These are phyloP conservation scores for Iphiclides podalirius DNA, from an alignment of 2,888 invertebrate genomes.

Conservation along the genomic window DNA sequence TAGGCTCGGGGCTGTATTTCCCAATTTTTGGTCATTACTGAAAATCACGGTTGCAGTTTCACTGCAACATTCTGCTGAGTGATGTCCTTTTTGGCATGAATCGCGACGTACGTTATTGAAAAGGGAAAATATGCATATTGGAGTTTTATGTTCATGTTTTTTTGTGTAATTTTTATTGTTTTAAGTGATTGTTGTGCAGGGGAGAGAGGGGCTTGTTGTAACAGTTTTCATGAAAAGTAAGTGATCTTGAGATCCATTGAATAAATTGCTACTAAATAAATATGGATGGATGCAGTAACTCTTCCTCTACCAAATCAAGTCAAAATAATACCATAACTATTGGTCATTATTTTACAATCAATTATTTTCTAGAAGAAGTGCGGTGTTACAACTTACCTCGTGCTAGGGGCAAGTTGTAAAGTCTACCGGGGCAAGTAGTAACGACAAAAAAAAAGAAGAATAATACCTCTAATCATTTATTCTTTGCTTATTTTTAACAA, in stretches of 20 bases:
- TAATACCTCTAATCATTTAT: no score
- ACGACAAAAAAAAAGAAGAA: not conserved
- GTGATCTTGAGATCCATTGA: not conserved
- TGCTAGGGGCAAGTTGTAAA: not conserved
- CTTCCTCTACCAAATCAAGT: slow-evolving; percentile 24
- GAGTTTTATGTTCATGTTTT: no score
- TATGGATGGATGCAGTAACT: slow-evolving; percentile 19
- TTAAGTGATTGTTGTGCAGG: no score
- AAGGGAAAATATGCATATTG: no score
- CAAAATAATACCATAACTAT: slow-evolving; percentile 27
- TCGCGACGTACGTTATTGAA: no score
- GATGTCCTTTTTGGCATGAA: no score
- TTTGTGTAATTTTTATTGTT: no score
- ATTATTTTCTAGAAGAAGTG: slow-evolving; percentile 27
- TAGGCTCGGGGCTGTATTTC: no score
- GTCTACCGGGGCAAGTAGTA: not conserved
- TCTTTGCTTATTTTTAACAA: no score
- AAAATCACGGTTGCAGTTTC: no score
- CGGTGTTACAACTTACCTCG: slow-evolving; percentile 23
- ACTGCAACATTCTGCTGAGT: no score
- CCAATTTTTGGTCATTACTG: no score
- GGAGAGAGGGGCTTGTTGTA: slow-evolving; percentile 3
- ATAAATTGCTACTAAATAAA: slow-evolving; percentile 1
- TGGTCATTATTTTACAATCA: slow-evolving; percentile 27
- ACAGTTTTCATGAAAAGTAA: not conserved